These are phyloP conservation scores for Amblyteles armatorius DNA, from an alignment of 2,888 invertebrate species.

Conservation along the genomic window DNA sequence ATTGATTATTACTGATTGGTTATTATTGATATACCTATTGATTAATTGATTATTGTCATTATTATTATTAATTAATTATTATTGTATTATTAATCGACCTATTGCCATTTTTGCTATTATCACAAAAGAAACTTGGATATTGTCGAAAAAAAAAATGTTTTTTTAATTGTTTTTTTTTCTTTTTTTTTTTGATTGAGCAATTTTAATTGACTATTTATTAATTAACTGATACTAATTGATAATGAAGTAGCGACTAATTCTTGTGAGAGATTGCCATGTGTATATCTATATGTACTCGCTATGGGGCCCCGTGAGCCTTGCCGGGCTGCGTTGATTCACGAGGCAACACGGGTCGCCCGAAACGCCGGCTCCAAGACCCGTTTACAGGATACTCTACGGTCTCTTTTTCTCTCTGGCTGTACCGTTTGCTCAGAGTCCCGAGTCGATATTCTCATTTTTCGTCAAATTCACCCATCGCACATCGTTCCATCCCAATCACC, in stretches of 20 bases:
- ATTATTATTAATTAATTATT: slow-evolving; percentile 66
- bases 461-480: neutral
- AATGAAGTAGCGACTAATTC: slow-evolving; percentile 83
- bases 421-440: slow-evolving; percentile 18
- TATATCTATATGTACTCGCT: slow-evolving; percentile 84
- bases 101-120: slow-evolving; percentile 73
- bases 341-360: slow-evolving; percentile 78
- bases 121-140: slow-evolving; percentile 53
- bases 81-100: slow-evolving; percentile 64
- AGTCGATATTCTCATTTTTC: slow-evolving; percentile 44
- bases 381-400: slow-evolving; percentile 47
- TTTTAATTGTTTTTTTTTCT: slow-evolving; percentile 22
- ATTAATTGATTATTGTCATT: slow-evolving; percentile 70
- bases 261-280: slow-evolving; percentile 84
- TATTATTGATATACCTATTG: slow-evolving; percentile 66
- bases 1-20: slow-evolving; percentile 68
- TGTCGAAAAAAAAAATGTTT: slow-evolving; percentile 38
- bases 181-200: slow-evolving; percentile 68
- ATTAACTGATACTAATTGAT: slow-evolving; percentile 82
- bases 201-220: slow-evolving; percentile 82
- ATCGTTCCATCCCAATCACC: neutral
- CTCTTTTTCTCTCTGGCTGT: slow-evolving; percentile 22
- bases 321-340: slow-evolving; percentile 70
- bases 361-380: slow-evolving; percentile 81
- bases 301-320: slow-evolving; percentile 78